These are phyloP conservation scores for Nineta flava DNA, from an alignment of 2,888 invertebrate genomes.

Conservation along the genomic window DNA sequence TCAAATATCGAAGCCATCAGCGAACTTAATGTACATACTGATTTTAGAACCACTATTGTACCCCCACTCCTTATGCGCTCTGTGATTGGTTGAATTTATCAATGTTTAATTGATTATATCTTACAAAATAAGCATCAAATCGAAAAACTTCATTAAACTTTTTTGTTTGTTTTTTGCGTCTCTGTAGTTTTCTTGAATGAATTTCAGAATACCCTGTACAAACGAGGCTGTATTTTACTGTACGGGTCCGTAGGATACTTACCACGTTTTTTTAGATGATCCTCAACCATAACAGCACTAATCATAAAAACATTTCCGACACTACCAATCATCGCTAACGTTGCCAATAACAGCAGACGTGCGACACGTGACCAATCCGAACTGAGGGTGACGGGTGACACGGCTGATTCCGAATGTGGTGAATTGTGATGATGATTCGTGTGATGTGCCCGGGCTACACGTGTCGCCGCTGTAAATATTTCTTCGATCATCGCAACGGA, in stretches of 20 bases:
- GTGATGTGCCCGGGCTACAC: background rate
- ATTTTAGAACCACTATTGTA: too few relatives aligned
- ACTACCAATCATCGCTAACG: slow-evolving; percentile 47
- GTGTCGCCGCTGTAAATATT: background rate
- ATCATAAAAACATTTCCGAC: slow-evolving; percentile 65
- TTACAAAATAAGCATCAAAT: too few relatives aligned
- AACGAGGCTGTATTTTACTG: too few relatives aligned
- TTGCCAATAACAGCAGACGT: slow-evolving; percentile 44
- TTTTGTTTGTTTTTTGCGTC: too few relatives aligned
- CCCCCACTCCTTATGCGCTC: too few relatives aligned
- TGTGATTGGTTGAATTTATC: too few relatives aligned
- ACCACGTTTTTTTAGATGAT: slow-evolving; percentile 51
- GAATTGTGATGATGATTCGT: background rate
- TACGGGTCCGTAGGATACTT: slow-evolving; percentile 9
- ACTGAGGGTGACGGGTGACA: slow-evolving; percentile 49
- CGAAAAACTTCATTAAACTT: too few relatives aligned
- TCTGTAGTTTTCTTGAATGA: too few relatives aligned
- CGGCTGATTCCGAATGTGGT: slow-evolving; percentile 19
- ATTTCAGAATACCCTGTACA: too few relatives aligned
- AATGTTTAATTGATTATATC: too few relatives aligned
- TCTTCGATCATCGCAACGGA: background rate
- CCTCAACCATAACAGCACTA: slow-evolving; percentile 55
- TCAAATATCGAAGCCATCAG: too few relatives aligned
- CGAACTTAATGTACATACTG: too few relatives aligned
- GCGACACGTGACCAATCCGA: slow-evolving; percentile 52